Evolutionary conservation across 35 echinoderm and acorn worm genomes (phyloP).

Genomic region (Nesometra sesokonis): DNA sequence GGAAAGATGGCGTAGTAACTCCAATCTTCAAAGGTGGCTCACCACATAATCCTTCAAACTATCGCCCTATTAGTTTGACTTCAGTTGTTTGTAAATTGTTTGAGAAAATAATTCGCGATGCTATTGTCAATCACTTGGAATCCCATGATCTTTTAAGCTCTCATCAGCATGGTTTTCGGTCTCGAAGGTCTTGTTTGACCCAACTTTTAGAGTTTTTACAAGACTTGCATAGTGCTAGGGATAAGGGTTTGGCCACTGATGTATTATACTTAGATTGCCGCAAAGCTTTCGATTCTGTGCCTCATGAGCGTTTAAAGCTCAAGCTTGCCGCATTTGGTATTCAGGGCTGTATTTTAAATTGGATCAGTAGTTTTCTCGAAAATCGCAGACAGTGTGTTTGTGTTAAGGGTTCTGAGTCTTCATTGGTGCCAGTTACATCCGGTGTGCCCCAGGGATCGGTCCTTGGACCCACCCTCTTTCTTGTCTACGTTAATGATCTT

Average conservation of each 20-base stretch:
- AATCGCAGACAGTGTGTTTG: too few relatives aligned
- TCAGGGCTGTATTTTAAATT: too few relatives aligned
- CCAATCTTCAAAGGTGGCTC: not conserved
- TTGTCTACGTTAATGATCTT: too few relatives aligned
- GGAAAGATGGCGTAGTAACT: not conserved
- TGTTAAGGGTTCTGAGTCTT: too few relatives aligned
- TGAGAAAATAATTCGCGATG: not conserved
- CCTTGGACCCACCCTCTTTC: too few relatives aligned
- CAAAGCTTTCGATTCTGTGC: not conserved
- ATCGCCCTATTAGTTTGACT: not conserved
- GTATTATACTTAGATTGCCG: not conserved
- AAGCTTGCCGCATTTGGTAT: too few relatives aligned
- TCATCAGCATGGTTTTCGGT: not conserved
- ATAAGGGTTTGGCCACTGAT: not conserved
- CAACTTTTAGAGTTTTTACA: not conserved
- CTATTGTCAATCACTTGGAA: not conserved
- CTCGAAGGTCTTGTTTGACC: not conserved
- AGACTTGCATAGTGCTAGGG: not conserved
- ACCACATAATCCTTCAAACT: not conserved
- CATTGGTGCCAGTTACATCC: too few relatives aligned
- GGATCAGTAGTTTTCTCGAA: too few relatives aligned
- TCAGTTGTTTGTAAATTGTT: not conserved
- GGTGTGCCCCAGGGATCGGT: too few relatives aligned
- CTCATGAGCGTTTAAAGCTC: too few relatives aligned
- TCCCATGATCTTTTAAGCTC: not conserved